Conservation (phyloP, 2,888 invertebrate species). For the Meiosimyza decipiens region DNA sequence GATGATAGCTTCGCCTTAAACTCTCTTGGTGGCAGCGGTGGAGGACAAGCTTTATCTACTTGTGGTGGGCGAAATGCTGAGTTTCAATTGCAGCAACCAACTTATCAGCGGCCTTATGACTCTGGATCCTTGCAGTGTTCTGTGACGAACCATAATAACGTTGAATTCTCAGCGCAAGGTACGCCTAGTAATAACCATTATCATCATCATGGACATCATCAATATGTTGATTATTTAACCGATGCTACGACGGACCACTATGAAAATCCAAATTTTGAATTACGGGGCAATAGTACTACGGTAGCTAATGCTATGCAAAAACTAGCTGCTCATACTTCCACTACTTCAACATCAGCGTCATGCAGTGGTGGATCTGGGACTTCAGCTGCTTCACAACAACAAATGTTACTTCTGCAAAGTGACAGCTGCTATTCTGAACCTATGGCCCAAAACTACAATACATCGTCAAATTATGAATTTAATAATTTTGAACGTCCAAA, state of each 20-base stretch:
- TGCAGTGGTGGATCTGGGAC: slow-evolving; percentile 48
- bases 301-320: slow-evolving; percentile 45
- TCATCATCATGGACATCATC: slow-evolving; percentile 47
- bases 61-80: slow-evolving; percentile 43
- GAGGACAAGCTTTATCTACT: slow-evolving; percentile 29
- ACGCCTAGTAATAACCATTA: slow-evolving; percentile 43
- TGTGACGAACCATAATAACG: slow-evolving; percentile 45
- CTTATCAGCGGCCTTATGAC: slow-evolving; percentile 64
- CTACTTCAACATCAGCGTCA: slow-evolving; percentile 49
- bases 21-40: slow-evolving; percentile 59
- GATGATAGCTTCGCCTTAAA: slow-evolving; percentile 74
- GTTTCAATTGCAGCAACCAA: slow-evolving; percentile 58
- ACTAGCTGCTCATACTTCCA: slow-evolving; percentile 44
- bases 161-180: slow-evolving; percentile 41
- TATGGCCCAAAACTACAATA: slow-evolving; percentile 51
- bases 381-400: slow-evolving; percentile 55
- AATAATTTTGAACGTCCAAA: slow-evolving; percentile 74
- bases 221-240: slow-evolving; percentile 58
- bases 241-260: slow-evolving; percentile 65
- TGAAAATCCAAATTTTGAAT: slow-evolving; percentile 67
- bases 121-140: slow-evolving; percentile 60
- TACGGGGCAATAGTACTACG: slow-evolving; percentile 45
- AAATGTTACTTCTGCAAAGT: slow-evolving; percentile 55
- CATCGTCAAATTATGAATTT: slow-evolving; percentile 64
- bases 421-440: slow-evolving; percentile 67